A percentile compares a stretch with the other conserved stretches of the same genome.
These are phyloP conservation scores for Tenrec ecaudatus DNA, from an alignment of 2,113 vertebrate genomes.

Conservation along the genomic window DNA sequence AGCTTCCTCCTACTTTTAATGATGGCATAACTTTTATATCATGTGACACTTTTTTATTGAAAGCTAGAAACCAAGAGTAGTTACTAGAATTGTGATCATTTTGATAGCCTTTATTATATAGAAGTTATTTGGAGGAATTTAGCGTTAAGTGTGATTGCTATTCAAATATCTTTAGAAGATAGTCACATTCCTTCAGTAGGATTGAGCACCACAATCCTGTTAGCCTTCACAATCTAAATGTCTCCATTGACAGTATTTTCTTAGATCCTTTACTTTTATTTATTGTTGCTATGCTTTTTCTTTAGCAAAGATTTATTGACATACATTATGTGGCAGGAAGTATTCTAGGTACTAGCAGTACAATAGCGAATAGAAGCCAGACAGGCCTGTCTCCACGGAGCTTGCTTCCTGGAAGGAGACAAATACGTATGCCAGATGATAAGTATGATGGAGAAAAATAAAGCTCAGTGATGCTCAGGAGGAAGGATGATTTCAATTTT, in stretches of 20 bases:
- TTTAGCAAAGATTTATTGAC: background rate
- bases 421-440: background rate
- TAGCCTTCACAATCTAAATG: background rate
- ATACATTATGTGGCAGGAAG: background rate
- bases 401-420: background rate
- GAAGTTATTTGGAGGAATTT: constrained; percentile 1
- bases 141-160: background rate
- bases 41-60: constrained; percentile 17
- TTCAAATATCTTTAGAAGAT: background rate
- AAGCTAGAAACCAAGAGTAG: background rate
- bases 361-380: background rate
- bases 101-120: background rate
- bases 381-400: background rate
- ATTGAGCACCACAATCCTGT: background rate
- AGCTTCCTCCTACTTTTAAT: constrained; percentile 1
- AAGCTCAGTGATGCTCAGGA: background rate
- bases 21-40: background rate
- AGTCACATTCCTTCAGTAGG: background rate
- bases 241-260: background rate
- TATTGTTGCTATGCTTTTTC: constrained; percentile 19
- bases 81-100: background rate
- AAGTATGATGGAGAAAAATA: background rate
- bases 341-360: background rate
- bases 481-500: background rate
- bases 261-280: background rate